These are phyloP conservation scores for Troides aeacus DNA, from an alignment of 2,888 invertebrate species.

Conservation along the genomic window DNA sequence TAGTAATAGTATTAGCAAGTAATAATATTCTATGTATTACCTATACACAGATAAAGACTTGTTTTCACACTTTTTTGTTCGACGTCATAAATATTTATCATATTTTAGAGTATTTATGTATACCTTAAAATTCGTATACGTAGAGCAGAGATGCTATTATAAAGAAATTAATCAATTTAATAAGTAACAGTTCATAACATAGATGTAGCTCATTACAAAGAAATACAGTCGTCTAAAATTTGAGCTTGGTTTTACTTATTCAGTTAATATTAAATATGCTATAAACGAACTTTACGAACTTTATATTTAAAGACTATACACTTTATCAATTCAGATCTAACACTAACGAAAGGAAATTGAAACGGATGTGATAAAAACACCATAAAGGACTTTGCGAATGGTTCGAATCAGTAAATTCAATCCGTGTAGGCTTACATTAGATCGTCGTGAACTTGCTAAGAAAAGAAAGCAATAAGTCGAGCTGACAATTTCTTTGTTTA, in stretches of 20 bases:
- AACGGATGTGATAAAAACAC: constrained; percentile 28
- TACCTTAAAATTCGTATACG: too few relatives aligned
- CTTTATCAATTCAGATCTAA: constrained; percentile 4
- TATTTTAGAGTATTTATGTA: too few relatives aligned
- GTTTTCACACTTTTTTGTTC: too few relatives aligned
- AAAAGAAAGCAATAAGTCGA: constrained; percentile 58
- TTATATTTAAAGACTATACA: background rate
- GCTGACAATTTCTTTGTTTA: constrained; percentile 71
- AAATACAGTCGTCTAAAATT: too few relatives aligned
- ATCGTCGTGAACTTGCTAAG: constrained; percentile 38
- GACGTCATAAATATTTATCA: too few relatives aligned
- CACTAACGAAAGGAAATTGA: constrained; percentile 8
- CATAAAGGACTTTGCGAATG: constrained; percentile 27
- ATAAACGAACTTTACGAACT: background rate
- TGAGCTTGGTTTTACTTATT: too few relatives aligned
- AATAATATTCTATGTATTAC: too few relatives aligned
- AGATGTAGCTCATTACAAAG: too few relatives aligned
- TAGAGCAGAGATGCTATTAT: too few relatives aligned
- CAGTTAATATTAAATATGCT: background rate
- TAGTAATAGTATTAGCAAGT: background rate
- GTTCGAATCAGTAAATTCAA: constrained; percentile 34
- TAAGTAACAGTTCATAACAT: too few relatives aligned
- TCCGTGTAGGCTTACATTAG: constrained; percentile 40
- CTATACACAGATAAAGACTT: too few relatives aligned
- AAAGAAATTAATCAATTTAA: too few relatives aligned